Conservation (phyloP, 1,140 invertebrate genomes). For the Solenopsis fugax region DNA sequence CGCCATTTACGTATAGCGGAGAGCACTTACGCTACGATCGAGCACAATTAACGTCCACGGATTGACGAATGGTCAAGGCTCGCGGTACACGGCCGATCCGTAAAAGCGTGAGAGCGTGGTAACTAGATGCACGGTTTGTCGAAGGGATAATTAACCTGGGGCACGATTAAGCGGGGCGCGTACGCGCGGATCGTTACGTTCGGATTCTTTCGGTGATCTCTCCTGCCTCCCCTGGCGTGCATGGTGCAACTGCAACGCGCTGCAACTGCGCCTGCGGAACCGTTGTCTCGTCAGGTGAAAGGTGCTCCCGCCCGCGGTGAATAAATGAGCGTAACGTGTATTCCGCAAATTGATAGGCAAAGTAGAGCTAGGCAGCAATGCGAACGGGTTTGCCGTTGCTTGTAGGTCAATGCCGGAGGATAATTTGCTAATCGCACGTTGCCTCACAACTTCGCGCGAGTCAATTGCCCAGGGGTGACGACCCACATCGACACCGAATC, state of each 20-base stretch:
- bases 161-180: neutral
- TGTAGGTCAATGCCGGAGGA: slow-evolving; percentile 54
- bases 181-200: slow-evolving; percentile 52
- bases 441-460: slow-evolving; percentile 20
- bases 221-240: neutral
- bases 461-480: neutral
- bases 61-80: slow-evolving; percentile 32
- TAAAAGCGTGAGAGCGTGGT: slow-evolving; percentile 54
- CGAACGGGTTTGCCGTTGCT: slow-evolving; percentile 20
- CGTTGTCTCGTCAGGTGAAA: slow-evolving; percentile 54
- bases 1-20: neutral
- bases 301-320: slow-evolving; percentile 27
- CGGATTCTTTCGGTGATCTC: slow-evolving; percentile 46
- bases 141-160: slow-evolving; percentile 58
- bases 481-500: slow-evolving; percentile 8
- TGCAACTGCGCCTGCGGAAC: neutral
- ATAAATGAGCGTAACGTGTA: slow-evolving; percentile 47
- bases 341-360: slow-evolving; percentile 58
- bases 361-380: slow-evolving; percentile 30
- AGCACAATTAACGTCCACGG: neutral
- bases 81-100: neutral
- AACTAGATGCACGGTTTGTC: slow-evolving; percentile 34
- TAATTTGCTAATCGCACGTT: slow-evolving; percentile 63
- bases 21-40: slow-evolving; percentile 16
- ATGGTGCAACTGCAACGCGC: slow-evolving; percentile 1